phyloP scores from a whole-genome alignment of 2,888 invertebrate genomes.

The Synergus umbraculus region DNA sequence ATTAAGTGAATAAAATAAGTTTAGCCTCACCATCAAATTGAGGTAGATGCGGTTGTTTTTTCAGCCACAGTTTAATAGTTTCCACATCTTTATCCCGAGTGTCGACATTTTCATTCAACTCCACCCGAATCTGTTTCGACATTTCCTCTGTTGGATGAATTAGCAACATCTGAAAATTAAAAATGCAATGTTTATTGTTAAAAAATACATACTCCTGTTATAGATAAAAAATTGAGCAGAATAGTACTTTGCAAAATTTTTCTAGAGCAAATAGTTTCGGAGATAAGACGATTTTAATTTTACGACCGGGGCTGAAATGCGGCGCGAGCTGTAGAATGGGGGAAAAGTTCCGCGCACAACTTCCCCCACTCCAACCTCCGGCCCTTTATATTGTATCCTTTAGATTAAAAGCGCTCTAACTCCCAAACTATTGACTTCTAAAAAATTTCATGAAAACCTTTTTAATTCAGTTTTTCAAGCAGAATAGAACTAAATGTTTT shows the following conservation, averaged over 20 bases:
- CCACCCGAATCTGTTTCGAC: constrained; percentile 83
- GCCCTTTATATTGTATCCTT: background rate
- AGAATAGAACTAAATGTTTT: background rate
- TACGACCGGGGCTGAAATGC: background rate
- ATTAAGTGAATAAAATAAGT: too few relatives aligned
- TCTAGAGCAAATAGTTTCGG: constrained; percentile 20
- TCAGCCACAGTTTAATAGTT: constrained; percentile 82
- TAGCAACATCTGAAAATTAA: constrained; percentile 78
- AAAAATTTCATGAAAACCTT: background rate
- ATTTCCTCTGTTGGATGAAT: constrained; percentile 84
- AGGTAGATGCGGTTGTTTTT: constrained; percentile 83
- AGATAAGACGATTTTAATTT: constrained; percentile 47
- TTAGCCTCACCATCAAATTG: constrained; percentile 65
- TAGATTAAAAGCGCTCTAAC: background rate
- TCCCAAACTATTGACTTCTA: background rate
- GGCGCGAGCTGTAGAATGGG: background rate
- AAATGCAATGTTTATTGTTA: background rate
- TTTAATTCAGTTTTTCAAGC: background rate
- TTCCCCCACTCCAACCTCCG: background rate
- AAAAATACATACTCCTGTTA: background rate
- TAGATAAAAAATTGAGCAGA: background rate
- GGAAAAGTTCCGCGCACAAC: background rate
- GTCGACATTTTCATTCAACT: constrained; percentile 83
- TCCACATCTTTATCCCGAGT: constrained; percentile 81
- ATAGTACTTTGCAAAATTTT: background rate